Evolutionary conservation across 2,797 vertebrate genomes (phyloP), one percentile per base, ranked within the genome.

Genomic region (Columba guinea): DNA sequence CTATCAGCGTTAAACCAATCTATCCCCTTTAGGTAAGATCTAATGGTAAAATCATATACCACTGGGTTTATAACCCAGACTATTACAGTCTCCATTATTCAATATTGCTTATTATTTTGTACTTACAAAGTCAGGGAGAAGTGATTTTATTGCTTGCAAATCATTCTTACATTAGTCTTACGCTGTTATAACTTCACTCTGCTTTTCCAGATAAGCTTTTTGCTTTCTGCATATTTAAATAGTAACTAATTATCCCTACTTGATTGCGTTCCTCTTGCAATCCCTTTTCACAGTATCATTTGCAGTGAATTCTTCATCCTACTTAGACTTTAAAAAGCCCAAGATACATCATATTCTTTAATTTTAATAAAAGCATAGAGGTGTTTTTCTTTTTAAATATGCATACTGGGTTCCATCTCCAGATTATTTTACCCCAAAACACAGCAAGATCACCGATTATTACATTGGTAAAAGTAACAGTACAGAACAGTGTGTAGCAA

Each of bases 211-310:
- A 95, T 76, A 86, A 84, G 91, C 89, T 71, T 95, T 94, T 73
- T 87, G 87, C 64, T 90, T 93, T 82, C 69, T 96, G 89, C 91
- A 97, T 97, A 95, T 96, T 97, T 96, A 96, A 97, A 95, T 8
- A 87, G 87, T 62, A 90, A 91, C 88, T 96, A 97, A 97, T 94
- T 97, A 95, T 89, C 76, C 55, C 20, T 62, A 44, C 86, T 93
- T 97, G 88, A 97, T 95, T 94, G 91, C 88, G 81, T 89, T 94
- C 52, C 80, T 95, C 85, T 95, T 77, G 69, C 62, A 95, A 96
- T 97, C 93, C 81, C 81, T 86, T 96, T 95, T 81, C 71, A 90
- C 48, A 27, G 35, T 68, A 94, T 97, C 93, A 96, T 93, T 85
- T 82, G 76, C 70, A 90, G 63, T 41, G 67, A 80, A 84, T 89